Conservation (phyloP, 1,140 invertebrate genomes). For the Paraescarpia echinospica region DNA sequence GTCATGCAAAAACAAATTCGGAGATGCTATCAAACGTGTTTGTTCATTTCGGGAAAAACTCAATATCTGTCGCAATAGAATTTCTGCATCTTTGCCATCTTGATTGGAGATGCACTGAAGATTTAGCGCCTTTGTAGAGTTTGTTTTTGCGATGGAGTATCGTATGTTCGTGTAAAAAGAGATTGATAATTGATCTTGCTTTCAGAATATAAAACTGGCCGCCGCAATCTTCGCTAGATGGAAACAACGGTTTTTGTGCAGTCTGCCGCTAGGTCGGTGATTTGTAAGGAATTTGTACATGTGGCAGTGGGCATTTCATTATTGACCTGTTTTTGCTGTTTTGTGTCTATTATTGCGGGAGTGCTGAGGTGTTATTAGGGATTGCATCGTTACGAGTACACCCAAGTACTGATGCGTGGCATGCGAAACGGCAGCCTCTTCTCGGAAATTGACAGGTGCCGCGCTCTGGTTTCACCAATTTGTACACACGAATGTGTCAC, state of each 20-base stretch:
- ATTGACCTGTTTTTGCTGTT: neutral
- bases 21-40: neutral
- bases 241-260: neutral
- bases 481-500: neutral
- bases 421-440: neutral
- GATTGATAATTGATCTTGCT: neutral
- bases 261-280: neutral
- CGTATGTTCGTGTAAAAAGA: neutral
- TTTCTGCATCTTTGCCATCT: neutral
- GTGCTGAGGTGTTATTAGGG: neutral
- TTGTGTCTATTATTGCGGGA: neutral
- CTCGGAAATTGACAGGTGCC: neutral
- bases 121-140: neutral
- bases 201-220: neutral
- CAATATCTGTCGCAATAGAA: neutral
- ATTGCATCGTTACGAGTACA: too few species aligned
- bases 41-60: neutral
- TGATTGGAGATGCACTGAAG: neutral
- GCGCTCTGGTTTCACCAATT: neutral
- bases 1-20: neutral
- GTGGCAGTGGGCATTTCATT: neutral
- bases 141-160: neutral
- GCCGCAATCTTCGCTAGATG: neutral
- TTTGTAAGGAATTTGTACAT: neutral
- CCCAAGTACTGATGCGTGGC: neutral